Conservation (phyloP, 64 coral and sea anemone genomes). For the Actinia tenebrosa region DNA sequence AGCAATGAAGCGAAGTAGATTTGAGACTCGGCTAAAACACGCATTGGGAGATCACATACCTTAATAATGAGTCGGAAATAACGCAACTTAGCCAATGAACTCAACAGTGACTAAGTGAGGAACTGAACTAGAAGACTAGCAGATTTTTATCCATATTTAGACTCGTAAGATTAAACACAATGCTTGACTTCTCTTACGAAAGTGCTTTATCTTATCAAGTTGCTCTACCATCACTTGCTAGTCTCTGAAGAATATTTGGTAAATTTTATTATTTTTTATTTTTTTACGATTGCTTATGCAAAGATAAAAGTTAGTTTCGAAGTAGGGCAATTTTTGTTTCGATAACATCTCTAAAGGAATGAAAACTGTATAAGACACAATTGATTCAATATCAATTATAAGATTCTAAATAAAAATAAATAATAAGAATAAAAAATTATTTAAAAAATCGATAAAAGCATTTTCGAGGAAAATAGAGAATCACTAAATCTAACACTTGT, state of each 20-base stretch:
- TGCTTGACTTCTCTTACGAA: neutral
- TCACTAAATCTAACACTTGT: neutral
- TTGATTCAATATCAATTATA: too few relatives aligned
- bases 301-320: neutral
- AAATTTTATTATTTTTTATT: too few relatives aligned
- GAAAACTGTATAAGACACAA: neutral
- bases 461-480: neutral
- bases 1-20: neutral
- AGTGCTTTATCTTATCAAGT: neutral
- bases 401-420: too few relatives aligned
- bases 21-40: neutral
- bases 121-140: neutral
- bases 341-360: neutral
- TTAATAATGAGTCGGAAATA: slow-evolving; percentile 7
- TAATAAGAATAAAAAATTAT: neutral
- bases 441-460: neutral
- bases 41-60: neutral
- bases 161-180: neutral
- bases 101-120: neutral
- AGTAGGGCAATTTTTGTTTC: neutral
- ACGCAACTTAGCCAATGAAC: neutral
- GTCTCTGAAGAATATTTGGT: neutral
- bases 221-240: neutral
- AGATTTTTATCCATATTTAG: neutral
- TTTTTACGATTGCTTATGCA: neutral